Conservation (phyloP, 2,888 invertebrate species). For the Morpho achilles region DNA sequence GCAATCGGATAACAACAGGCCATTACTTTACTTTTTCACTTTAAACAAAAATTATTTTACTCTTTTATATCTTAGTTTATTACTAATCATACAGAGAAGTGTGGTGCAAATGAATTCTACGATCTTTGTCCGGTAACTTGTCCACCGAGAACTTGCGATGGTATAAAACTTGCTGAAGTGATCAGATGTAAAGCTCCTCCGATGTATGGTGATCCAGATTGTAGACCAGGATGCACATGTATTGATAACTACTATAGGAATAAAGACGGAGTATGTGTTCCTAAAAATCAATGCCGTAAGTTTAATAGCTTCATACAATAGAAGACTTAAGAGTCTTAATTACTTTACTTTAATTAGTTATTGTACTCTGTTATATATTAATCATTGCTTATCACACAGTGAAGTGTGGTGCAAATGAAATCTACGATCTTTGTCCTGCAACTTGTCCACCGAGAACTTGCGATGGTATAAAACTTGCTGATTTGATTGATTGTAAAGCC, state of each 20-base stretch:
- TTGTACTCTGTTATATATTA: no score
- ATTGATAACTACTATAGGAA: constrained; percentile 17
- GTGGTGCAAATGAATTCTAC: constrained; percentile 5
- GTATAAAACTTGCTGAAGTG: constrained; percentile 16
- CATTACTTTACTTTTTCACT: no score
- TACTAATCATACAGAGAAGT: constrained; percentile 16
- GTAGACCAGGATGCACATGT: constrained; percentile 18
- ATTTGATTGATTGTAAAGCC: constrained; percentile 29
- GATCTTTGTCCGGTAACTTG: not conserved
- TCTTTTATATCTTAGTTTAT: constrained; percentile 10
- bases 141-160: constrained; percentile 16
- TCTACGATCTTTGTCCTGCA: constrained; percentile 34
- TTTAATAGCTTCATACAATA: not conserved
- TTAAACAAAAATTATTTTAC: not conserved
- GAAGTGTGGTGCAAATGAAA: constrained; percentile 30
- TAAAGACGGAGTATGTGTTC: constrained; percentile 21
- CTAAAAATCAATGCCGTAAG: constrained; percentile 23
- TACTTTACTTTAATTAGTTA: no score
- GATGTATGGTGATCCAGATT: constrained; percentile 21
- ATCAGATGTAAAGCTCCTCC: constrained; percentile 9
- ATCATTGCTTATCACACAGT: not conserved
- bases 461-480: constrained; percentile 29
- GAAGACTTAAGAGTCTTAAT: no score
- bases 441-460: constrained; percentile 37
- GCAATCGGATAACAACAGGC: no score